Evolutionary conservation across 2,113 vertebrate genomes (phyloP).

Genomic region (Nerophis ophidion): DNA sequence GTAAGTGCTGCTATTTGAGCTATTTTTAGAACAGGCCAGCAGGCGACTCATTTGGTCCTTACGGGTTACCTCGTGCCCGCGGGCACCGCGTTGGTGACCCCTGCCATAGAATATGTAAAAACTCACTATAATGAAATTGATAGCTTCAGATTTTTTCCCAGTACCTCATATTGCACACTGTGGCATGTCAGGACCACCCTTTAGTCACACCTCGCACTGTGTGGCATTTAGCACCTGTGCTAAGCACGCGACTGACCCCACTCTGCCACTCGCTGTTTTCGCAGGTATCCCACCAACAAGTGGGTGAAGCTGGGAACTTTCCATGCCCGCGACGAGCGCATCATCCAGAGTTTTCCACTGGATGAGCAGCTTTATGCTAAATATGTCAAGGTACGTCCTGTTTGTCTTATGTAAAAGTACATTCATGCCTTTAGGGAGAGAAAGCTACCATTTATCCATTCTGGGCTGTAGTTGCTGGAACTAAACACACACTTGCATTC

Average conservation of each 20-base stretch:
- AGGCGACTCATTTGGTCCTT: no score
- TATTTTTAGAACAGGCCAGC: no score
- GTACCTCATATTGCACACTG: slow-evolving; percentile 7
- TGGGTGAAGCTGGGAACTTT: slow-evolving; percentile 98
- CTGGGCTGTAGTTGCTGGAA: neutral
- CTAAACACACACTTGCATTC: slow-evolving; percentile 1
- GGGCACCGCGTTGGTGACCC: no score
- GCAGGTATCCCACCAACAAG: slow-evolving; percentile 96
- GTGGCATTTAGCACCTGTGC: slow-evolving; percentile 1
- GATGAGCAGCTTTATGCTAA: slow-evolving; percentile 98
- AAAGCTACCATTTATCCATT: neutral
- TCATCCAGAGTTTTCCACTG: slow-evolving; percentile 96
- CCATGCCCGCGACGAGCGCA: slow-evolving; percentile 93
- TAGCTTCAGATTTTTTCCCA: slow-evolving; percentile 4
- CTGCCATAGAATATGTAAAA: no score
- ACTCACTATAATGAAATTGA: no score
- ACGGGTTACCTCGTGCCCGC: no score
- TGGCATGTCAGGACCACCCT: neutral
- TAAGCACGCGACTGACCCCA: neutral
- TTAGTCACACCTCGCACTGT: neutral
- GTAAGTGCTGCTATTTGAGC: no score
- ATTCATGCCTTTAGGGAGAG: neutral
- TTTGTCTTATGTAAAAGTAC: neutral
- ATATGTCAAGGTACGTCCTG: slow-evolving; percentile 89
- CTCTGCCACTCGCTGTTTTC: neutral